Conservation (phyloP, 1,140 invertebrate species). For the Aphidius ervi region DNA sequence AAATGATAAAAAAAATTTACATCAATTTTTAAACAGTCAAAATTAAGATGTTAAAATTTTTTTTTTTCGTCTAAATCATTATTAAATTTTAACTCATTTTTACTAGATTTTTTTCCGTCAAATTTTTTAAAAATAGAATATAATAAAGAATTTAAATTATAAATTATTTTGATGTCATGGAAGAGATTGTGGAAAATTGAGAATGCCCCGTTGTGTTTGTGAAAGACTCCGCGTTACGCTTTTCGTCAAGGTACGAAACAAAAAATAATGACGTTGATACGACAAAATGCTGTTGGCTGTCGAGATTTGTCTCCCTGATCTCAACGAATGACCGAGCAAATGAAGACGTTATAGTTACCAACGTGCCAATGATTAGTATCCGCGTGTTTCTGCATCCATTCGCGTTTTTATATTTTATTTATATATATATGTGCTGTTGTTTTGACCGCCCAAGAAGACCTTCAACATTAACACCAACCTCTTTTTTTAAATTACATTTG, state of each 20-base stretch:
- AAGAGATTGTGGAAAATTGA: too few species aligned
- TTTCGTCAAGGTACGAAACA: constrained; percentile 30
- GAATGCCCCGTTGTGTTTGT: not conserved
- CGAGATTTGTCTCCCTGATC: constrained; percentile 17
- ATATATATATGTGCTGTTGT: not conserved
- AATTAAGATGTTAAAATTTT: too few species aligned
- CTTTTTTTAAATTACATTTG: constrained; percentile 3
- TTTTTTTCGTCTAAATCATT: too few species aligned
- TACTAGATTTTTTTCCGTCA: too few species aligned
- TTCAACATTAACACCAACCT: constrained; percentile 23
- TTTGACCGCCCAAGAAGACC: constrained; percentile 23
- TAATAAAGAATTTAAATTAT: too few species aligned
- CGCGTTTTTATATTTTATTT: not conserved
- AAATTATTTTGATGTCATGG: too few species aligned
- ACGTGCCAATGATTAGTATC: constrained; percentile 39
- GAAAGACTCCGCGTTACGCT: constrained; percentile 21
- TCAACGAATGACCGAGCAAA: constrained; percentile 23
- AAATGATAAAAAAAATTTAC: too few species aligned
- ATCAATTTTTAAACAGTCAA: not conserved
- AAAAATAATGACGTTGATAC: constrained; percentile 37
- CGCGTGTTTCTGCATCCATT: constrained; percentile 10
- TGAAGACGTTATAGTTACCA: constrained; percentile 39
- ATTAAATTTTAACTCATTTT: too few species aligned
- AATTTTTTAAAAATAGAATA: too few species aligned
- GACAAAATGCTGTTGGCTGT: constrained; percentile 31